Evolutionary conservation across 2,888 invertebrate genomes (phyloP).

Genomic region (Drosophila mercatorum): DNA sequence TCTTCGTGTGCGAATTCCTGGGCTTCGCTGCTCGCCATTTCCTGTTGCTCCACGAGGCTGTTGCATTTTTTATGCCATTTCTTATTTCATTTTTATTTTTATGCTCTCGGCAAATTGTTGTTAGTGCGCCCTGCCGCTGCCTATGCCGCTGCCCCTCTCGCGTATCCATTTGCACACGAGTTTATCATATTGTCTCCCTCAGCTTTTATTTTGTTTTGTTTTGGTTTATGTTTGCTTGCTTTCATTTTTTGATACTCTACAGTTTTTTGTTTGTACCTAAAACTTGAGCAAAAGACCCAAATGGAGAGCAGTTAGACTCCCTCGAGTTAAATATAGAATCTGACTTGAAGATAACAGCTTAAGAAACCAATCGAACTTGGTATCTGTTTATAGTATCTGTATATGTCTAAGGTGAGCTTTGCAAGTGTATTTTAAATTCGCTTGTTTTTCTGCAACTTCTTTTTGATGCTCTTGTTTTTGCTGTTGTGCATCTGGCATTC

Average conservation of each 20-base stretch:
- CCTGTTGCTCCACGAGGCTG: constrained; percentile 68
- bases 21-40: constrained; percentile 41
- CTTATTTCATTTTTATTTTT: constrained; percentile 71
- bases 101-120: constrained; percentile 55
- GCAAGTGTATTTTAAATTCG: constrained; percentile 44
- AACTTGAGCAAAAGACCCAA: not conserved
- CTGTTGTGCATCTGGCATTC: constrained; percentile 54
- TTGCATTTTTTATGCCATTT: constrained; percentile 77
- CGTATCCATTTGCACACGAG: constrained; percentile 34
- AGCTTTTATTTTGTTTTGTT: constrained; percentile 20
- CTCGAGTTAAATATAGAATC: not conserved
- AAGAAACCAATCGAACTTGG: not conserved
- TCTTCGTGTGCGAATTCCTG: constrained; percentile 36
- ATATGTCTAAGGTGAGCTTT: not conserved
- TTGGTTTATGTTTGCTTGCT: constrained; percentile 41
- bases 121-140: constrained; percentile 6
- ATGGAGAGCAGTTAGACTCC: too few relatives aligned
- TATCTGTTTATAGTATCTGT: not conserved
- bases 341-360: not conserved
- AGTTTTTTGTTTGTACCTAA: not conserved
- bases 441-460: not conserved
- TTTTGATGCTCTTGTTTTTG: constrained; percentile 7
- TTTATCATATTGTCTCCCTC: constrained; percentile 63
- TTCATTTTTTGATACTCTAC: constrained; percentile 33
- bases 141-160: not conserved